Evolutionary conservation across 2,888 invertebrate genomes (phyloP).

Genomic region (Physocephala rufipes): DNA sequence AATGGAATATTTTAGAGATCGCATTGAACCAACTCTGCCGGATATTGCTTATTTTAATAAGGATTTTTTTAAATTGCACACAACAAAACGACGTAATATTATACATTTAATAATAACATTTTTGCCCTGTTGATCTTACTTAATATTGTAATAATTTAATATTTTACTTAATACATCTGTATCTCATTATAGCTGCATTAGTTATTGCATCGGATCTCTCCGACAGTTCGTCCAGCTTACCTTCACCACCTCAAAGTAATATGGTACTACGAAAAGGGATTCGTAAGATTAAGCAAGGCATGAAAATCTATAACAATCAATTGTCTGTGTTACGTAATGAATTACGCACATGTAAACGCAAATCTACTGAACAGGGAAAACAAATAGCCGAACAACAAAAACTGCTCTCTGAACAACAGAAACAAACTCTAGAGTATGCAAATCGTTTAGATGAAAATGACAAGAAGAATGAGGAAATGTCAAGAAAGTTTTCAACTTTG

Average conservation of each 20-base stretch:
- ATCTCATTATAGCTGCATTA: constrained; percentile 55
- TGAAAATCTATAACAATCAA: constrained; percentile 88
- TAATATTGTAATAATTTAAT: background rate
- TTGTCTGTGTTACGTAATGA: constrained; percentile 81
- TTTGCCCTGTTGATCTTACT: background rate
- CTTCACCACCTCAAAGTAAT: constrained; percentile 81
- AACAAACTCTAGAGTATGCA: constrained; percentile 81
- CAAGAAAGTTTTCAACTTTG: constrained; percentile 87
- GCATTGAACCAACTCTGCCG: constrained; percentile 88
- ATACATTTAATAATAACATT: background rate
- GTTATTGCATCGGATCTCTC: constrained; percentile 60
- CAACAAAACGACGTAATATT: constrained; percentile 58
- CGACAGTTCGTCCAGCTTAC: constrained; percentile 65
- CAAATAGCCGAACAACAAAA: constrained; percentile 82
- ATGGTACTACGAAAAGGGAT: constrained; percentile 88
- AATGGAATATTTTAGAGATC: constrained; percentile 96
- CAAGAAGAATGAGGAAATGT: constrained; percentile 89
- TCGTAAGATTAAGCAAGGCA: constrained; percentile 87
- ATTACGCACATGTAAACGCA: constrained; percentile 80
- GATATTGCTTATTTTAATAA: constrained; percentile 89
- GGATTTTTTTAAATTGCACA: constrained; percentile 77
- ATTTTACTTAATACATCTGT: background rate
- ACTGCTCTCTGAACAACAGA: constrained; percentile 77
- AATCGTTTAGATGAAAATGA: constrained; percentile 89
- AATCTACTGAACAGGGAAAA: constrained; percentile 85